Base-by-base conservation (phyloP, 2,888 invertebrate genomes). In the Tachina grossa region DNA sequence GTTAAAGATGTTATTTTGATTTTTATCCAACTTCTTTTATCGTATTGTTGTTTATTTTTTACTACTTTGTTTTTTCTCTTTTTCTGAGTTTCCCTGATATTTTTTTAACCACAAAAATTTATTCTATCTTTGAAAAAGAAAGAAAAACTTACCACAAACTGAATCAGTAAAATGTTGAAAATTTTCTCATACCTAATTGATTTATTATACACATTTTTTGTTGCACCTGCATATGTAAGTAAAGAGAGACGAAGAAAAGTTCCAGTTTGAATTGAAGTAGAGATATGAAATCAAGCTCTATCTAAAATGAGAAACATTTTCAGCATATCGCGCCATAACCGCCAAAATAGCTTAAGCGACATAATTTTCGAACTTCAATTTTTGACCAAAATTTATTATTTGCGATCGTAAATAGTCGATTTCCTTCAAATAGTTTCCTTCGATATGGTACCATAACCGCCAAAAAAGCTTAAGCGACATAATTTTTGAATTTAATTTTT, bases 101-200 rank as follows among this genome's bases (percentile, higher is more conserved):
- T 57, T 57, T 59, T 31, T 13, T 22, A 61, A 69, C 78, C 78
- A 45, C 78, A 78, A 59, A 61, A 43, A 45, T 65, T 45, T 16
- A 43, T 77, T 76, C 14, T 43, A 59, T 66, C 19, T 55, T 47
- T 45, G 66, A 45, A 39, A 53, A 55, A 19, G 66, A 53, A 55
- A 19, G 47, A 41, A 68, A 57, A 53, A 75, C 6, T n/a, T 16
- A 65, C 63, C 39, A 59, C 77, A 68, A 77, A 68, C 41, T 22
- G 22, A 53, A 16, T 65, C 53, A 65, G 43, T 75, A 53, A 65
- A 31, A 53, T 65, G 31, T 65, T 61, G 51, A 65, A 31, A 53
- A 31, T 65, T 75, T 65, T 68, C 65, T 31, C 68, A 68, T 19
- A 59, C n/a, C 47, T 39, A 68, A 59, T 66, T 49, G 43, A 76